Evolutionary conservation across 2,888 invertebrate species (phyloP).

Genomic region (Amblyjoppa proteus): DNA sequence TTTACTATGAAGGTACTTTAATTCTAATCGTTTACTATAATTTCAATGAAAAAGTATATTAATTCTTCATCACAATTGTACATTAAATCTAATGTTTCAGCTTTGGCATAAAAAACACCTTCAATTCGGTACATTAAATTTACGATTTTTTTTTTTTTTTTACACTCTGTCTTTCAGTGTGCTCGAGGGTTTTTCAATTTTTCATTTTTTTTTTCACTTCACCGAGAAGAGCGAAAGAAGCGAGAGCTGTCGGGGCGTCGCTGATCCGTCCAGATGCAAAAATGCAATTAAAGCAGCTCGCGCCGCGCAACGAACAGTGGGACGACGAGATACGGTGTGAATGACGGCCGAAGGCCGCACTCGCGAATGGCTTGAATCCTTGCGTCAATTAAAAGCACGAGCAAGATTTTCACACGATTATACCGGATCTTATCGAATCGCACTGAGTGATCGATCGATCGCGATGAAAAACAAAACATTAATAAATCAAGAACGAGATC

Average conservation of each 20-base stretch:
- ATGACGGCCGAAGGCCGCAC: constrained; percentile 35
- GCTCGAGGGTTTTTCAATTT: neutral
- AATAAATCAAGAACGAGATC: neutral
- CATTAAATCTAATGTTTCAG: too few species aligned
- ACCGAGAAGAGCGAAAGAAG: neutral
- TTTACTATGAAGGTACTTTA: too few species aligned
- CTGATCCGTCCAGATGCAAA: constrained; percentile 74
- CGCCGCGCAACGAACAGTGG: constrained; percentile 80
- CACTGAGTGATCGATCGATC: constrained; percentile 1
- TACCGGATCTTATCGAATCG: neutral
- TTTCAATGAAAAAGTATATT: too few species aligned
- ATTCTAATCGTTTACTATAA: too few species aligned
- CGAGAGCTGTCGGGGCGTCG: neutral
- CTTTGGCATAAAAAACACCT: too few species aligned
- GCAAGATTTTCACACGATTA: neutral
- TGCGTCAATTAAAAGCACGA: neutral
- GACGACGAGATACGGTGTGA: neutral
- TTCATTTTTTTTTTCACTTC: neutral
- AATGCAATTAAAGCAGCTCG: constrained; percentile 81
- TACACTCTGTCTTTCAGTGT: neutral
- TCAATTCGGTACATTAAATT: too few species aligned
- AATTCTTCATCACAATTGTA: too few species aligned
- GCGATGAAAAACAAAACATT: neutral
- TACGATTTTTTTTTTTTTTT: too few species aligned
- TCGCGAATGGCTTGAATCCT: neutral